Base-by-base conservation (phyloP, 2,888 invertebrate genomes). In the Rhogogaster chlorosoma region DNA sequence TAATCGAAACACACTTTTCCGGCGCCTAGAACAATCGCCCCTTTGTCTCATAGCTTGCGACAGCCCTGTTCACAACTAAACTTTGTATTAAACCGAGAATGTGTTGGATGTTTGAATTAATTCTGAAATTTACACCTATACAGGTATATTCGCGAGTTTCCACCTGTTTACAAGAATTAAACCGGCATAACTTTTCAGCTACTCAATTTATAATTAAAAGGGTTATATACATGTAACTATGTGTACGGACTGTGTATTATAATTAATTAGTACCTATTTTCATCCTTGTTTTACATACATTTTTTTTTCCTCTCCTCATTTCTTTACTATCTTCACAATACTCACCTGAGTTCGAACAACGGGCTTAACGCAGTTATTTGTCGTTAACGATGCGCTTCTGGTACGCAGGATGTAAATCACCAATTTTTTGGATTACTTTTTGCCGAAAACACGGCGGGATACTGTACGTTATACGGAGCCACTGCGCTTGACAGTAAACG, bases 401-500 rank as follows among this genome's bases (percentile, higher is more conserved):
- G 29, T 32, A 15, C 18, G 32, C 32, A 18, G 67, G 67, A 15
- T 32, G 32, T 67, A 67, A 67, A 67, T 67, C 32, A 67, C 67
- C 29, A 12, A 18, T 29, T 29, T 32, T 7, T 7, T 9, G 22
- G 10, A 73, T 22, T 22, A n/a, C 71, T 42, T 73, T 38, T 29
- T 42, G 42, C 4, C 38, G 26, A 29, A 32, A 77, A 45, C 77
- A 29, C 32, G 53, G 22, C 32, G 18, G 32, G n/a, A 29, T 32
- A n/a, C 38, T 45, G 15, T 45, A 45, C 26, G 77, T 45, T 53
- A n/a, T n/a, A 29, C 77, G 29, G 42, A 42, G 36, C 22, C 49
- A 38, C 53, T 77, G 77, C 53, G 38, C 26, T 26, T 32, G 77
- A 77, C 77, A 77, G 77, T 77, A 77, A 77, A 12, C 49, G 75